Base-by-base conservation (phyloP, 1,140 invertebrate genomes). In the Ceratosolen fusciceps region DNA sequence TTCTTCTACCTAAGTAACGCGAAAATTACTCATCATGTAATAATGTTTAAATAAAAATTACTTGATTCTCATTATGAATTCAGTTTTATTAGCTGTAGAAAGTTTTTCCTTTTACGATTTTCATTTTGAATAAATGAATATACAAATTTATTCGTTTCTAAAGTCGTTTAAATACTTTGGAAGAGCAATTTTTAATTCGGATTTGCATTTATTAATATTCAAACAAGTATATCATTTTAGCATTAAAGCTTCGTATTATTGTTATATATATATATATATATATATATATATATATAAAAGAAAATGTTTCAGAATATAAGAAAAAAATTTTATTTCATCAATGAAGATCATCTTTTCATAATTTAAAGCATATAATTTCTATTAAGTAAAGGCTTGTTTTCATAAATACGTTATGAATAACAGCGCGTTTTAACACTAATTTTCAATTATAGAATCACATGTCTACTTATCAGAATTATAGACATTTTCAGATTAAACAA, bases 21-120 rank as follows among this genome's bases (percentile, higher is more conserved):
- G 39, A 19, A 37, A 29, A 21, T 79, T 79, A 79, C 60, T 74
- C 77, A 79, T 79, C 60, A 62, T 47, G 39, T 58, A 47, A 21
- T 47, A 26, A 73, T 73, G 19, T 71, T 78, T 78, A 71, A 71
- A 62, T 60, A 47, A 73, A 16, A 60, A 72, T 71, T 47, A 60
- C 29, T 39, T 21, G n/a, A 21, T 10, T 2, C 2, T 21, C 39
- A 37, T 72, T 29, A 37, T 3, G 5, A 43, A 70, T 54, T 71
- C 68, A 9, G n/a, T 39, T 52, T 54, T 47, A 47, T 31, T 71
- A 21, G 19, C 16, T 5, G 4, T 5, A 14, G 68, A 47, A 70
- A 70, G 10, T 16, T 47, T 70, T 70, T 70, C 67, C 49, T 47
- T 26, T 43, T 24, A 12, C 21, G 1, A 47, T 70, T 47, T 70